A percentile compares a stretch with the other conserved stretches of the same genome.
Evolutionary conservation across 2,797 vertebrate genomes (phyloP).

Genomic region (Salarias fasciatus): DNA sequence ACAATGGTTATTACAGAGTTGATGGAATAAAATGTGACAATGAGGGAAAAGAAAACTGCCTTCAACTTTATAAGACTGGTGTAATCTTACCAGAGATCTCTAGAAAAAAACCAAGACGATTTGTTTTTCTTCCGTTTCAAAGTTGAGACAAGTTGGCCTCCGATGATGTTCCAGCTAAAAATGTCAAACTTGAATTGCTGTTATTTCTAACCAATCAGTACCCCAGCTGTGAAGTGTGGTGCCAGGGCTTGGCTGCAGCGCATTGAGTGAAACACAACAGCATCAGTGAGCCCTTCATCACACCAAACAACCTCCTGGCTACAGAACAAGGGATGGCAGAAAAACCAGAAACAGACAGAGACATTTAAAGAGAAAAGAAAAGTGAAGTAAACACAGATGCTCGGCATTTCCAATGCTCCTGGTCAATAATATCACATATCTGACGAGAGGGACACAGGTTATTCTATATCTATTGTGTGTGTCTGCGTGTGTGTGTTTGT

Average conservation of each 20-base stretch:
- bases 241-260: slow-evolving; percentile 47
- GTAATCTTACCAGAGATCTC: no score
- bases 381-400: slow-evolving; percentile 71
- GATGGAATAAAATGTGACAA: no score
- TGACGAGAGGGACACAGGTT: slow-evolving; percentile 80
- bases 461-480: slow-evolving; percentile 75
- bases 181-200: slow-evolving; percentile 33
- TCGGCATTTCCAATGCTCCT: slow-evolving; percentile 76
- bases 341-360: slow-evolving; percentile 64
- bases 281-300: slow-evolving; percentile 57
- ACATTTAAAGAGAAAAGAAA: slow-evolving; percentile 57
- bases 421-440: slow-evolving; percentile 89
- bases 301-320: slow-evolving; percentile 64
- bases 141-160: slow-evolving; percentile 6
- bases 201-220: slow-evolving; percentile 48
- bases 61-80: no score
- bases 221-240: slow-evolving; percentile 53
- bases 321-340: slow-evolving; percentile 61
- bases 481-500: slow-evolving; percentile 33
- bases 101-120: no score
- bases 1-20: no score
- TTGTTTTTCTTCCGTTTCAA: slow-evolving; percentile 1
- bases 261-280: slow-evolving; percentile 51
- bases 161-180: slow-evolving; percentile 41
- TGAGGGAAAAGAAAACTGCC: no score